Evolutionary conservation across 2,797 vertebrate genomes (phyloP).

Genomic region (Poecile montanus): DNA sequence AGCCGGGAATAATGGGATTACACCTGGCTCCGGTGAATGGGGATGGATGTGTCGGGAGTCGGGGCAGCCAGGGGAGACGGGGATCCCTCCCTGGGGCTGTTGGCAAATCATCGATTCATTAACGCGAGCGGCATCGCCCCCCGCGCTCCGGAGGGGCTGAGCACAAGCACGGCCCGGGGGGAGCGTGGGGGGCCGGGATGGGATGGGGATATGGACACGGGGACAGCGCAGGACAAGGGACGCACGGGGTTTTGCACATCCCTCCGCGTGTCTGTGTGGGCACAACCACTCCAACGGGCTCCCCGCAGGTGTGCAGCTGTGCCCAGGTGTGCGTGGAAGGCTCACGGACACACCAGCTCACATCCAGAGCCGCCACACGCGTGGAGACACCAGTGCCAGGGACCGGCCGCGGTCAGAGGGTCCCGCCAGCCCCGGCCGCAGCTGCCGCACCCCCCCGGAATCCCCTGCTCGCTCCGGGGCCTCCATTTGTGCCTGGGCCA

Average conservation of each 20-base stretch:
- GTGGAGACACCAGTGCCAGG: accelerated
- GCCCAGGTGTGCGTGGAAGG: accelerated
- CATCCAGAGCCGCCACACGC: neutral
- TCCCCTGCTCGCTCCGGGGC: neutral
- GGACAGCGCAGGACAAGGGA: neutral
- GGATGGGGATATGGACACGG: too few relatives aligned
- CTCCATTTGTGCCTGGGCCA: conserved; percentile 55
- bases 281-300: accelerated
- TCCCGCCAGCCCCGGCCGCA: neutral
- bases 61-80: neutral
- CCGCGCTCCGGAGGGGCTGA: neutral
- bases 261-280: neutral
- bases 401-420: neutral
- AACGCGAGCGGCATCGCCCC: neutral
- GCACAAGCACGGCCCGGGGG: neutral
- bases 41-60: neutral
- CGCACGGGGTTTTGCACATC: accelerated
- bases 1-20: conserved; percentile 27
- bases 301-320: neutral
- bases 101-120: conserved; percentile 55
- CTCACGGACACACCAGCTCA: accelerated
- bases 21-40: neutral
- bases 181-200: neutral
- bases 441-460: neutral
- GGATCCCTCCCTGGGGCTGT: neutral